phyloP scores from a whole-genome alignment of 2,888 invertebrate genomes.

The Poecilus cupreus region DNA sequence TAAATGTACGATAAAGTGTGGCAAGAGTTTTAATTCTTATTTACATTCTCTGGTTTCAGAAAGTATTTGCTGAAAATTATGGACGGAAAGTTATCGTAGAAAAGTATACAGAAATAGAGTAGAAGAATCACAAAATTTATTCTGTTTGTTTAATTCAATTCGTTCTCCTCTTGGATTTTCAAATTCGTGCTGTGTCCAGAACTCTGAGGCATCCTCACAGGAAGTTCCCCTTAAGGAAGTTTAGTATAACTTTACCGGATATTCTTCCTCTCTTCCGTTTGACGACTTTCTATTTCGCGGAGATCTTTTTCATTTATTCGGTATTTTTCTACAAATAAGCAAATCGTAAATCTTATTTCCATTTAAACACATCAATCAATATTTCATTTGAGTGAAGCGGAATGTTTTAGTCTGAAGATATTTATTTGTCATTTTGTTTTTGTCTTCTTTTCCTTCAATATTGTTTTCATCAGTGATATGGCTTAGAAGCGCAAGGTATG shows the following conservation, averaged over 20 bases:
- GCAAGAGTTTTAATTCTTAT: too few relatives aligned
- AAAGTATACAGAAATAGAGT: slow-evolving; percentile 7
- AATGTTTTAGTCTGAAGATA: slow-evolving; percentile 6
- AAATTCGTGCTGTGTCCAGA: neutral
- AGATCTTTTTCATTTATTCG: slow-evolving; percentile 16
- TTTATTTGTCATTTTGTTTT: slow-evolving; percentile 42
- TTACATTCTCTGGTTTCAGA: neutral
- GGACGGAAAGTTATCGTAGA: neutral
- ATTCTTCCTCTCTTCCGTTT: slow-evolving; percentile 37
- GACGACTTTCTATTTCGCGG: slow-evolving; percentile 40
- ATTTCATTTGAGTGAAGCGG: slow-evolving; percentile 20
- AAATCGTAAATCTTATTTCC: slow-evolving; percentile 54
- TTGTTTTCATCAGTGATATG: slow-evolving; percentile 39
- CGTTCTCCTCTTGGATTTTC: neutral
- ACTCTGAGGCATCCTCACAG: neutral
- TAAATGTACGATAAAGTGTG: too few relatives aligned
- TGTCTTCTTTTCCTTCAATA: slow-evolving; percentile 5
- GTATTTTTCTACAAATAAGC: slow-evolving; percentile 47
- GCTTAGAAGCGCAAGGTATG: neutral
- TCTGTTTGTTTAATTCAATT: slow-evolving; percentile 25
- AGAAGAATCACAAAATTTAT: slow-evolving; percentile 34
- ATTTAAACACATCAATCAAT: slow-evolving; percentile 46
- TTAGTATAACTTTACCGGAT: slow-evolving; percentile 21
- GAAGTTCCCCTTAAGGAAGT: slow-evolving; percentile 2
- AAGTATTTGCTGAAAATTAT: neutral